A percentile compares a stretch with the other conserved stretches of the same genome.
Evolutionary conservation across 2,888 invertebrate species (phyloP).

Genomic region (Nemurella pictetii): DNA sequence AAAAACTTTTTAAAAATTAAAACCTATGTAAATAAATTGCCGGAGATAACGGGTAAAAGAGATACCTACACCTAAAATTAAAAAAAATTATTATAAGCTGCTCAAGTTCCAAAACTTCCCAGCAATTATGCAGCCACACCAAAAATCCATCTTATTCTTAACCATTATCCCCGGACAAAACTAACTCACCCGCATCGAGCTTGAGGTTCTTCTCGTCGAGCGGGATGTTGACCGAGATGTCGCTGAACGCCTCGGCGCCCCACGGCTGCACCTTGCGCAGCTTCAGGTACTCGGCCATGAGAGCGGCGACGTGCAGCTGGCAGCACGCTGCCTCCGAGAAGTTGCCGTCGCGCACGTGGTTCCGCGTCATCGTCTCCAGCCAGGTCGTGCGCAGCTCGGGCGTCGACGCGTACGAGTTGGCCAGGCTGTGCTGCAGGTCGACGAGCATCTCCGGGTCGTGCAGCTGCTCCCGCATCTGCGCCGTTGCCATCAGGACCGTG

Average conservation of each 20-base stretch:
- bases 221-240: conserved; percentile 85
- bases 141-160: too few relatives aligned
- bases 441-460: conserved; percentile 90
- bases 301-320: conserved; percentile 91
- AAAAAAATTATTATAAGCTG: too few relatives aligned
- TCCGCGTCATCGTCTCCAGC: conserved; percentile 91
- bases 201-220: conserved; percentile 83
- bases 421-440: conserved; percentile 88
- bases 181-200: conserved; percentile 70
- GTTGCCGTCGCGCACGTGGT: conserved; percentile 80
- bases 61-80: too few relatives aligned
- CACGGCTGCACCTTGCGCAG: conserved; percentile 72
- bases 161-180: too few relatives aligned
- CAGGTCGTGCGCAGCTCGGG: conserved; percentile 93
- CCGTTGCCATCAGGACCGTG: conserved; percentile 93
- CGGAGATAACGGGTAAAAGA: too few relatives aligned
- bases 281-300: conserved; percentile 92
- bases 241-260: conserved; percentile 85
- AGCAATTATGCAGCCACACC: too few relatives aligned
- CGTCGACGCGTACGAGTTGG: conserved; percentile 80
- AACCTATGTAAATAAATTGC: too few relatives aligned
- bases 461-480: conserved; percentile 86
- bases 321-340: conserved; percentile 95
- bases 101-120: too few relatives aligned
- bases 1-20: too few relatives aligned